Evolutionary conservation across 2,113 vertebrate species (phyloP), one percentile per base, ranked within the genome.

Genomic region (Danionella cerebrum): DNA sequence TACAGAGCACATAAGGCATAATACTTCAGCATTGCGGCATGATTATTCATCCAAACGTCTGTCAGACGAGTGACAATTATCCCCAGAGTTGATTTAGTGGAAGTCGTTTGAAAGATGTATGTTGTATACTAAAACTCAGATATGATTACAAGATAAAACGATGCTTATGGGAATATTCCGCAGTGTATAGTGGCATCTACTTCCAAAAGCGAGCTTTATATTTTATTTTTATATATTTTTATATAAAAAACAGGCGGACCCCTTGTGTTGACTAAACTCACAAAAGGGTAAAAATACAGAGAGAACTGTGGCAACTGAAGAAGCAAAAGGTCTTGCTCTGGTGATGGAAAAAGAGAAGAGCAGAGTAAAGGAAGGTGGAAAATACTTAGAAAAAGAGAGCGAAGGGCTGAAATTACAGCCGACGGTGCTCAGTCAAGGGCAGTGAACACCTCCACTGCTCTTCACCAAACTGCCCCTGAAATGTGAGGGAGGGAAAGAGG

Each of bases 351-450:
- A 18, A 25, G 13, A 45, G 24, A 27, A 50, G 24, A 14, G 19
- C 41, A 44, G 14, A 41, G 16, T 19, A 51, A 35, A 48, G 21
- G 9, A 25, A 51, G 29, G 55, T 22, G 25, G 35, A 29, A 16
- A 38, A 65, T 38, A 64, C 35, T 55, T 45, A 59, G 51, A 65
- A 39, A 59, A 19, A 24, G 13, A 29, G n/a, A 55, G 16, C 14
- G 16, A 60, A 11, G 27, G 14, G 22, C 12, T 53, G 51, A 63
- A 68, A 64, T 73, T 47, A 64, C 16, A 42, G 52, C 21, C 42
- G 31, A 39, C n/a, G 22, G 50, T 38, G 36, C 42, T 52, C 69
- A 57, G 42, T 50, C 25, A 55, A 67, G 52, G 65, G 55, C 62
- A 63, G 10, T 62, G 66, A 59, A 27, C 66, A 65, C 36, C 33